These are phyloP conservation scores for Synanthedon formicaeformis DNA, from an alignment of 2,888 invertebrate species.

Conservation along the genomic window DNA sequence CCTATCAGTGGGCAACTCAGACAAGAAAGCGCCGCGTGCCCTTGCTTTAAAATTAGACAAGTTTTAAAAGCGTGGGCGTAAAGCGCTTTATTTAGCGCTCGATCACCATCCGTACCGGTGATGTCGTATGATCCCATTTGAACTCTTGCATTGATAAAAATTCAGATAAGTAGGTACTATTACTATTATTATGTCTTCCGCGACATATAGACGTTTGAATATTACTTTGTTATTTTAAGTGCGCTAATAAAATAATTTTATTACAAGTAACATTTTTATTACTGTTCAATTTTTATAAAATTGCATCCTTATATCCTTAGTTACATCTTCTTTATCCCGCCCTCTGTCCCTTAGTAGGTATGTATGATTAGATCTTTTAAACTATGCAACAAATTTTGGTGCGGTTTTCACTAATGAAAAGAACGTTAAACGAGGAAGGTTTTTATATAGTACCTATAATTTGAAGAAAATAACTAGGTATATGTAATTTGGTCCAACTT, in stretches of 20 bases:
- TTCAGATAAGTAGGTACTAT: neutral
- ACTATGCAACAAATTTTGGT: too few relatives aligned
- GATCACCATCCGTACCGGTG: constrained; percentile 10
- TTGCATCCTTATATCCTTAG: too few relatives aligned
- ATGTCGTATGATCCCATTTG: constrained; percentile 28
- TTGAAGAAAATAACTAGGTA: too few relatives aligned
- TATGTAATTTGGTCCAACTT: too few relatives aligned
- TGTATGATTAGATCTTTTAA: too few relatives aligned
- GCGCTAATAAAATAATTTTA: neutral
- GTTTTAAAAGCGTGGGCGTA: constrained; percentile 5
- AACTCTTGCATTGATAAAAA: constrained; percentile 11
- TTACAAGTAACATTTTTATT: too few relatives aligned
- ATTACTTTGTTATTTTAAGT: neutral
- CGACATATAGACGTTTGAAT: neutral
- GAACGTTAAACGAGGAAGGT: too few relatives aligned
- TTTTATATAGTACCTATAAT: too few relatives aligned
- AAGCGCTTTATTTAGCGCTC: constrained; percentile 20
- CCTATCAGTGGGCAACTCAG: neutral
- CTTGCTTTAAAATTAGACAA: constrained; percentile 13
- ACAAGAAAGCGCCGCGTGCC: constrained; percentile 9
- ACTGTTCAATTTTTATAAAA: too few relatives aligned
- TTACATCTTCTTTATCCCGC: too few relatives aligned
- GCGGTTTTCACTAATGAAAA: too few relatives aligned
- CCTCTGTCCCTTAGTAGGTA: too few relatives aligned
- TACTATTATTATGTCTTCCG: neutral